Conservation (phyloP, 1,140 invertebrate species). For the Sinella curviseta region DNA sequence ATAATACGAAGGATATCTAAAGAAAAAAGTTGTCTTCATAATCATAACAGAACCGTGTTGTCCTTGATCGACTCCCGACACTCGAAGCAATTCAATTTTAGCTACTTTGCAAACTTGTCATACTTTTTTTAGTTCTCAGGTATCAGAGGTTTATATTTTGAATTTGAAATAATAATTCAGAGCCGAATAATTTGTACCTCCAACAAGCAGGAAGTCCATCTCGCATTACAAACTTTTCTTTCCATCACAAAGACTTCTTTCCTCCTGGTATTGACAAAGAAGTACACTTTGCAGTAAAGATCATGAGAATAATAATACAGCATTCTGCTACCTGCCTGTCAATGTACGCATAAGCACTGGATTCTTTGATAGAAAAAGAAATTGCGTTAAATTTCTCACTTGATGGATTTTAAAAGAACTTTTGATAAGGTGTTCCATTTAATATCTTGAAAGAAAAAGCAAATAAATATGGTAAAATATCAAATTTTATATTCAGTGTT, state of each 20-base stretch:
- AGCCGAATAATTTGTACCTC: too few species aligned
- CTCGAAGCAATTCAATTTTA: too few species aligned
- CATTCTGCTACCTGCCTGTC: neutral
- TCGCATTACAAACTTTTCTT: constrained; percentile 15
- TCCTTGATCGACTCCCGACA: too few species aligned
- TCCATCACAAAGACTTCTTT: too few species aligned
- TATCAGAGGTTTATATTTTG: neutral
- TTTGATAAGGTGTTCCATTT: too few species aligned
- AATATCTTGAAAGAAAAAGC: neutral
- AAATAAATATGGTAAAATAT: neutral
- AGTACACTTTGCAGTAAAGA: too few species aligned
- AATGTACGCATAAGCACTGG: neutral
- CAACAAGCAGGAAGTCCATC: neutral
- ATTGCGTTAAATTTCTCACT: neutral
- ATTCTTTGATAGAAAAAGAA: neutral
- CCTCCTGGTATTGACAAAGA: too few species aligned
- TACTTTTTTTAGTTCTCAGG: neutral
- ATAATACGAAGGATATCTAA: too few species aligned
- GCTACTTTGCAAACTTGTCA: neutral
- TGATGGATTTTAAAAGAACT: too few species aligned
- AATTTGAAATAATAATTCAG: neutral
- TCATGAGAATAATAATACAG: neutral
- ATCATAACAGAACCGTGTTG: too few species aligned
- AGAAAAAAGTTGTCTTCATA: too few species aligned
- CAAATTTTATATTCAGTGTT: neutral